Conservation (phyloP, 2,888 invertebrate species). For the Drosophila maculinotata region DNA sequence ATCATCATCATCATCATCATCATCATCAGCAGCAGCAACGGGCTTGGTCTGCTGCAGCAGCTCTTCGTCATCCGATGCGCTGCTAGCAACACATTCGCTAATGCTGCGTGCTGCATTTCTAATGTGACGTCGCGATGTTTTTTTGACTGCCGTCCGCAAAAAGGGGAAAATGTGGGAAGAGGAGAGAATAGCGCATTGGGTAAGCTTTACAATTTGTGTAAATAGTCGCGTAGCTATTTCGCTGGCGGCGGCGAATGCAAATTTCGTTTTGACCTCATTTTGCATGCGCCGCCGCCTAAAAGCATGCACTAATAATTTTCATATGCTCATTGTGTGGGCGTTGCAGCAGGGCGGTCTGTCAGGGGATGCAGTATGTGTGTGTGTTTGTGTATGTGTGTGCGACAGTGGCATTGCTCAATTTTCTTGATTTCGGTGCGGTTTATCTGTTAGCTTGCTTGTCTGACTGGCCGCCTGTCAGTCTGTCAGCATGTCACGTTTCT, state of each 20-base stretch:
- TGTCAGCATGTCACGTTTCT: conserved; percentile 62
- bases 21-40: conserved; percentile 10
- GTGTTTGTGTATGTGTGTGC: conserved; percentile 5
- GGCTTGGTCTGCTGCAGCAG: conserved; percentile 15
- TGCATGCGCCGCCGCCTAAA: conserved; percentile 58
- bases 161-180: conserved; percentile 2
- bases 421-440: conserved; percentile 72
- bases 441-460: conserved; percentile 42
- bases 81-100: conserved; percentile 79
- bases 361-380: background rate
- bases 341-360: too few species aligned
- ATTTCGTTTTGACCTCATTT: conserved; percentile 67
- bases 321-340: conserved; percentile 62
- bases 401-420: conserved; percentile 74
- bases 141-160: conserved; percentile 48
- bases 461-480: conserved; percentile 35
- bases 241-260: conserved; percentile 57
- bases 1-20: conserved; percentile 35
- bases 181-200: conserved; percentile 26
- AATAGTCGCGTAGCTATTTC: conserved; percentile 39
- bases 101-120: conserved; percentile 81
- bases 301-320: conserved; percentile 75
- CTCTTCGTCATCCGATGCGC: conserved; percentile 52
- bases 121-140: conserved; percentile 59
- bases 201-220: conserved; percentile 58